Conservation (phyloP, 2,888 invertebrate species). For the Erebia aethiops region DNA sequence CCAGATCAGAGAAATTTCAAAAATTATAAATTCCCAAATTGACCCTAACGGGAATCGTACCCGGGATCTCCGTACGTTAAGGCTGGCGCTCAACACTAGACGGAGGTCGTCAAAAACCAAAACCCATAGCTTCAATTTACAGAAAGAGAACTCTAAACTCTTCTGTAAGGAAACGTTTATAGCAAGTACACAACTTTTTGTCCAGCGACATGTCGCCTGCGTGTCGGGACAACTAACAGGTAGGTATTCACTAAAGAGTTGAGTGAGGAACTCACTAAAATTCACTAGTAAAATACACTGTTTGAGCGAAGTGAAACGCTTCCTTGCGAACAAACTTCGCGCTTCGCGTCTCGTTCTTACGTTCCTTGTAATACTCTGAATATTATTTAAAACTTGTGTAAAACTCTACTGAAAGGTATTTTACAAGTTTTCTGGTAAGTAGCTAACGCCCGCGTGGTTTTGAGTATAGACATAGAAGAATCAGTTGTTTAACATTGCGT, state of each 20-base stretch:
- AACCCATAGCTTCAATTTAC: too few relatives aligned
- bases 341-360: conserved; percentile 20
- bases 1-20: too few relatives aligned
- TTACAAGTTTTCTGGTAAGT: conserved; percentile 7
- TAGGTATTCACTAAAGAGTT: conserved; percentile 32
- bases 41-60: too few relatives aligned
- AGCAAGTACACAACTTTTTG: background rate
- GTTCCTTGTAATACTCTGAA: conserved; percentile 26
- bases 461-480: too few relatives aligned
- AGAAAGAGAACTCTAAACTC: background rate
- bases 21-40: too few relatives aligned
- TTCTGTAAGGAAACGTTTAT: background rate
- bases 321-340: conserved; percentile 23
- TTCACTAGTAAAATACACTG: conserved; percentile 24
- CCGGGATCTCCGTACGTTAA: too few relatives aligned
- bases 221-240: conserved; percentile 19
- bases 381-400: conserved; percentile 28
- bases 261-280: conserved; percentile 20
- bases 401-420: conserved; percentile 21
- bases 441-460: background rate
- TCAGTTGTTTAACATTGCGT: too few relatives aligned
- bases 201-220: background rate
- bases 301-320: conserved; percentile 30
- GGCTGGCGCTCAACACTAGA: too few relatives aligned
- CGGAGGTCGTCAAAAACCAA: too few relatives aligned